Base-by-base conservation (phyloP, 2,797 vertebrate genomes). In the Gobio occitaniae region DNA sequence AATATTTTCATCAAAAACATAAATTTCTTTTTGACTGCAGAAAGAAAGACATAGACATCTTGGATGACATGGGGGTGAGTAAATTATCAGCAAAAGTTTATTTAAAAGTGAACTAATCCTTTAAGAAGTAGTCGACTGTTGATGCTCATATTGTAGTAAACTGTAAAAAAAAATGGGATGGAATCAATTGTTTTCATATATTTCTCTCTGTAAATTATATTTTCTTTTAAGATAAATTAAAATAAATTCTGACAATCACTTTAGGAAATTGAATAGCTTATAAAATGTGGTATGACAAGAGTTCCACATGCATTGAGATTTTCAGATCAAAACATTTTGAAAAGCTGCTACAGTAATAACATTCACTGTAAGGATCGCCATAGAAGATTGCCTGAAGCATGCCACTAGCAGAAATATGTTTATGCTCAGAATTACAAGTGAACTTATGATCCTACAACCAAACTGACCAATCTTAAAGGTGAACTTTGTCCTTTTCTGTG, bases 361-460 rank as follows among this genome's bases (percentile, higher is more conserved):
- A 10, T 21, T 7, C 19, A 38, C 19, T 25, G 48, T 69, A 69
- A 8, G 32, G 5, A 44, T 80, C 21, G 1, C 32, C 52, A n/a
- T 79, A 54, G 65, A 69, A 80, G 65, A 69, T 54, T 25, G 65
- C 78, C 78, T 80, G 19, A 80, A 68, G 47, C 63, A 68, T 66
- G 78, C 19, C 3, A 25, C 29, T 6, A 32, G 78, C 65, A 54
- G 12, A 69, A 54, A 69, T 38, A 21, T 13, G 38, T 56, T 70
- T 41, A 15, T 69, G 78, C 50, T 74, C 71, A 32, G 16, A 50
- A 74, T 74, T 52, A 52, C 16, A 17, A 47, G 25, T 74, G 19
- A 52, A 3, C 15, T 50, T 50, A 74, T 50, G 47, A 50, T 74
- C 15, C 44, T 16, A 48, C 8, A 15, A 50, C 25, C 47, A 74